Evolutionary conservation across 1,140 invertebrate genomes (phyloP).

Genomic region (Neodiprion virginianus): DNA sequence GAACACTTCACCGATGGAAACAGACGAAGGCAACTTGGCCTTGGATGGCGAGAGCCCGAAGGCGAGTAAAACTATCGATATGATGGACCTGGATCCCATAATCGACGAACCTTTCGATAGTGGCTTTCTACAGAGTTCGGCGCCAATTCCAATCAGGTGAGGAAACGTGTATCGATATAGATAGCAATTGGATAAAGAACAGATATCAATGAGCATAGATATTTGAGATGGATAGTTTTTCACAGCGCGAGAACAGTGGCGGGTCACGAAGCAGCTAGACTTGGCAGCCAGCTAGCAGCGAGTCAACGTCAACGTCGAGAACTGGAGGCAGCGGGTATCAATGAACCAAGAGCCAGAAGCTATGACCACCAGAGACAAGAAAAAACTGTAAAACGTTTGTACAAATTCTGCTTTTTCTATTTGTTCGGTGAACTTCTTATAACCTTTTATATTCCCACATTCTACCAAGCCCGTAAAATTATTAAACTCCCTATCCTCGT

Average conservation of each 20-base stretch:
- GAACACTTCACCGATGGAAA: conserved; percentile 50
- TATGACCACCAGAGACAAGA: conserved; percentile 68
- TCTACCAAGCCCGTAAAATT: not conserved
- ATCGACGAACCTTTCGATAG: conserved; percentile 61
- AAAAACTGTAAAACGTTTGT: conserved; percentile 65
- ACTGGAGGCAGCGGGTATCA: conserved; percentile 53
- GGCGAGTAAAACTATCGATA: conserved; percentile 55
- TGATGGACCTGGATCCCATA: conserved; percentile 60
- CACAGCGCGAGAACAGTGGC: conserved; percentile 73
- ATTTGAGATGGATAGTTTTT: conserved; percentile 11
- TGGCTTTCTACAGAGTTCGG: conserved; percentile 58
- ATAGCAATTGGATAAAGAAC: not conserved
- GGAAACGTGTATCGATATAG: not conserved
- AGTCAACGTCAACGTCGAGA: conserved; percentile 62
- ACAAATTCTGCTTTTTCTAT: not conserved
- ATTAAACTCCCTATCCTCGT: not conserved
- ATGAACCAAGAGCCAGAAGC: conserved; percentile 67
- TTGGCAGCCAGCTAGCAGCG: conserved; percentile 74
- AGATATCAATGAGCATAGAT: not conserved
- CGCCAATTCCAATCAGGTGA: conserved; percentile 60
- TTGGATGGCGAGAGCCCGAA: conserved; percentile 52
- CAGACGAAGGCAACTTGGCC: conserved; percentile 43
- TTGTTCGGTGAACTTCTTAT: not conserved
- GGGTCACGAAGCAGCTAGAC: conserved; percentile 77
- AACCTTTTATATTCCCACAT: not conserved